Evolutionary conservation across 2,113 vertebrate species (phyloP).

Genomic region (Bufo gargarizans): DNA sequence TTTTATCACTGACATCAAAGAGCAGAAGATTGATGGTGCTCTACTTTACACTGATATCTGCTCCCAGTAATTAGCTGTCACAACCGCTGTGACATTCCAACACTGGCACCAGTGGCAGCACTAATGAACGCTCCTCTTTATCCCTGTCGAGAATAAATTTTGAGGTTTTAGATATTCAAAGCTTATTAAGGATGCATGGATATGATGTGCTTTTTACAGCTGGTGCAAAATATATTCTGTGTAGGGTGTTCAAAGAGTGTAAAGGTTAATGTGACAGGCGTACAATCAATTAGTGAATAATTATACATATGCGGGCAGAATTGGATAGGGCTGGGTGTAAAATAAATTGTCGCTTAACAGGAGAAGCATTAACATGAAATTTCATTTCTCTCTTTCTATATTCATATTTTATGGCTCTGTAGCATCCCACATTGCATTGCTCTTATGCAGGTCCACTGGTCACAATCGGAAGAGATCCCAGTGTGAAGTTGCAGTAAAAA

Average conservation of each 20-base stretch:
- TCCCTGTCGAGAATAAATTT: conserved; percentile 41
- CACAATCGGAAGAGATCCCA: neutral
- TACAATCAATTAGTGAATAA: conserved; percentile 40
- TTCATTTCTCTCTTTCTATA: neutral
- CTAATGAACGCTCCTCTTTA: conserved; percentile 51
- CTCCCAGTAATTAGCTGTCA: conserved; percentile 56
- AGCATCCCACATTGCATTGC: neutral
- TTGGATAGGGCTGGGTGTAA: neutral
- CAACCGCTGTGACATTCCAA: conserved; percentile 40
- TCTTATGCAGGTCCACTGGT: neutral
- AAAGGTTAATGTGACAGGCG: conserved; percentile 40
- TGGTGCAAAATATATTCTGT: conserved; percentile 10
- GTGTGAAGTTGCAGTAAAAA: neutral
- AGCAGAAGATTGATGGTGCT: conserved; percentile 39
- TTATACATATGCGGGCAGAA: conserved; percentile 2
- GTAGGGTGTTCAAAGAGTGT: conserved; percentile 27
- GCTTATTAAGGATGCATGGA: conserved; percentile 39
- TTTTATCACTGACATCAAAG: conserved; percentile 34
- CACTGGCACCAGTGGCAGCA: conserved; percentile 27
- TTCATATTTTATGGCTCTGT: neutral
- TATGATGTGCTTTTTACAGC: conserved; percentile 39
- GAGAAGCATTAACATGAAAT: neutral
- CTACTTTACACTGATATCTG: conserved; percentile 35
- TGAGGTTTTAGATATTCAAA: conserved; percentile 40
- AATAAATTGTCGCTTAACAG: neutral